Conservation (phyloP, 1,140 invertebrate genomes). For the Magallana ariakensis region DNA sequence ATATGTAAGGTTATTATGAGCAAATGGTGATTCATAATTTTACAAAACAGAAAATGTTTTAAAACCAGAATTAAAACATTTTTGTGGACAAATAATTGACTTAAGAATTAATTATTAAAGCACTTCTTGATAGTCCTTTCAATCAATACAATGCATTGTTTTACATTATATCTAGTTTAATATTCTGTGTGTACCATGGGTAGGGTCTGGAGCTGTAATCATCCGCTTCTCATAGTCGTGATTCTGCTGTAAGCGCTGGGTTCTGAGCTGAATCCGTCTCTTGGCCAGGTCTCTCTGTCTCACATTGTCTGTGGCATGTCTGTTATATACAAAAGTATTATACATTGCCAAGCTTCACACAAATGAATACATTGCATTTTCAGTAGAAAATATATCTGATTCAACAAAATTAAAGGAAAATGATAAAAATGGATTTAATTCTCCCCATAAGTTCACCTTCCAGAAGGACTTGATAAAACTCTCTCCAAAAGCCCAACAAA, state of each 20-base stretch:
- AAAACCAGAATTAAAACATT: no score
- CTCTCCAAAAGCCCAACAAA: constrained; percentile 71
- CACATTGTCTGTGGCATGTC: constrained; percentile 64
- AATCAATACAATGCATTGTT: no score
- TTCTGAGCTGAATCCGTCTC: constrained; percentile 62
- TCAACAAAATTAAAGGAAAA: no score
- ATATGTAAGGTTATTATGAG: no score
- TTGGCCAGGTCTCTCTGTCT: constrained; percentile 66
- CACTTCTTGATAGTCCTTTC: no score
- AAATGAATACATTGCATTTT: neutral
- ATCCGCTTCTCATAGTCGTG: constrained; percentile 53
- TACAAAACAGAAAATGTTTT: no score
- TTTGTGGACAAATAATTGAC: no score
- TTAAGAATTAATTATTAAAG: no score
- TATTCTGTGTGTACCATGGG: neutral
- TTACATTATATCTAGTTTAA: no score
- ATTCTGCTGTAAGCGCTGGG: constrained; percentile 53
- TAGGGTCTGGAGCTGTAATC: constrained; percentile 3
- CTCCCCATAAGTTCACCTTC: constrained; percentile 58
- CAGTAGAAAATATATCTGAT: no score
- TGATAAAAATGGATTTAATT: no score
- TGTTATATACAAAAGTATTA: constrained; percentile 38
- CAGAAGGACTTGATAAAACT: constrained; percentile 55
- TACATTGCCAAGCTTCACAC: neutral
- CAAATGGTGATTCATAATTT: no score